Base-by-base conservation (phyloP, 2,113 vertebrate genomes). In the Rhinolophus sinicus region DNA sequence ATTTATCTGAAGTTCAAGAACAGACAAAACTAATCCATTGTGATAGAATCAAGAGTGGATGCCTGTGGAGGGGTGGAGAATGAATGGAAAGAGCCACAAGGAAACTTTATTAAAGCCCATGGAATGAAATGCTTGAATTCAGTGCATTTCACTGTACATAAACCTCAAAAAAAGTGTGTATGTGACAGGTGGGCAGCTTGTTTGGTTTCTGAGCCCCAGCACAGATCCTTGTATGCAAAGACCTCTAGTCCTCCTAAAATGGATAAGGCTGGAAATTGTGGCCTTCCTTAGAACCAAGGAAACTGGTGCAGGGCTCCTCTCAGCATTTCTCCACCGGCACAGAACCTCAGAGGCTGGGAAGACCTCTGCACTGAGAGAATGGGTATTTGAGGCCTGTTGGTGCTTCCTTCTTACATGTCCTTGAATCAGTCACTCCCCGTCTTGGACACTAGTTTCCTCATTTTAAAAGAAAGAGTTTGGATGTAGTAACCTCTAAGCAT, bases 391-490 rank as follows among this genome's bases (percentile, higher is more conserved):
- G 38, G 35, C 50, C 54, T 64, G 9, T 60, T 67, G 54, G 5
- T 38, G 38, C 78, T 87, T 92, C 93, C 38, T 64, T 95, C 13
- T 16, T 76, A 24, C 6, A 64, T 78, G 40, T 54, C 5, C 40
- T 81, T 30, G 18, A 24, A 18, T 44, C 35, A 76, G 24, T 69
- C 24, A 35, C 11, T 76, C 22, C 5, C 38, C 33, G 97, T 76
- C 35, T 65, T 70, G n/a, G 73, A 82, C 30, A 81, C 10, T 76
- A 81, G 89, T 94, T 75, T 94, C 38, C 35, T 96, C 22, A 60
- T 93, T 96, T 84, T 90, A 91, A 94, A 90, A 85, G 70, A 80
- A 87, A 93, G 9, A 2, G 12, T 86, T 95, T 81, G 21, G 28
- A 58, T 38, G 15, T 38, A 19, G 7, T 30, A 80, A 40, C 54